A percentile compares a stretch with the other conserved stretches of the same genome.
phyloP scores from a whole-genome alignment of 1,140 invertebrate genomes.

The Matsumurasca onukii region DNA sequence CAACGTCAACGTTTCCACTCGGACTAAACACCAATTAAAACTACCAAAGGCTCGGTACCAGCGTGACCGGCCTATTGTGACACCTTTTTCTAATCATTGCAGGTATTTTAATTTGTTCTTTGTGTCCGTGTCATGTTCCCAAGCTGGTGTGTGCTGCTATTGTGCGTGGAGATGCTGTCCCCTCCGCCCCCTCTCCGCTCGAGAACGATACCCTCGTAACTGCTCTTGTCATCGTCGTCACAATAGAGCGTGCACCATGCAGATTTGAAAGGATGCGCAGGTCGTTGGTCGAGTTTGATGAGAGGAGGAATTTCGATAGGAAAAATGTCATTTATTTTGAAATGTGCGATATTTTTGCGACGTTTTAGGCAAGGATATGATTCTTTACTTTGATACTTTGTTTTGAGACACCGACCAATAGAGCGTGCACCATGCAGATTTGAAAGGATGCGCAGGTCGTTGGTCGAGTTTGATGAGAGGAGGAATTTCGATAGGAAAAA shows the following conservation, averaged over 20 bases:
- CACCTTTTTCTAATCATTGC: slow-evolving; percentile 30
- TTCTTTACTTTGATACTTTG: too few relatives aligned
- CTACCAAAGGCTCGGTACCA: slow-evolving; percentile 15
- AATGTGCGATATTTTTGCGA: too few relatives aligned
- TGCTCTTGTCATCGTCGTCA: neutral
- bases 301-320: too few relatives aligned
- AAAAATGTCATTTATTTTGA: too few relatives aligned
- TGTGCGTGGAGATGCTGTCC: slow-evolving; percentile 10
- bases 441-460: too few relatives aligned
- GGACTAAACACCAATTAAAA: neutral
- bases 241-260: neutral
- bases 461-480: too few relatives aligned
- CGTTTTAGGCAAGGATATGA: too few relatives aligned
- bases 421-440: neutral
- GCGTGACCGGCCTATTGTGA: slow-evolving; percentile 22
- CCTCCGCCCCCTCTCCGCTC: neutral
- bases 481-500: too few relatives aligned
- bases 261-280: too few relatives aligned
- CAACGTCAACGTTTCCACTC: neutral
- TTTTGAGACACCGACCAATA: too few relatives aligned
- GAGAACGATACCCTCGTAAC: too few relatives aligned
- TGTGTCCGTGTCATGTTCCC: slow-evolving; percentile 29
- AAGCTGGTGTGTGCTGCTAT: slow-evolving; percentile 16
- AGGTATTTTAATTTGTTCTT: slow-evolving; percentile 32
- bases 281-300: too few relatives aligned